A percentile compares a stretch with the other conserved stretches of the same genome.
phyloP scores from a whole-genome alignment of 2,888 invertebrate species.

The Spicauda simplicius region DNA sequence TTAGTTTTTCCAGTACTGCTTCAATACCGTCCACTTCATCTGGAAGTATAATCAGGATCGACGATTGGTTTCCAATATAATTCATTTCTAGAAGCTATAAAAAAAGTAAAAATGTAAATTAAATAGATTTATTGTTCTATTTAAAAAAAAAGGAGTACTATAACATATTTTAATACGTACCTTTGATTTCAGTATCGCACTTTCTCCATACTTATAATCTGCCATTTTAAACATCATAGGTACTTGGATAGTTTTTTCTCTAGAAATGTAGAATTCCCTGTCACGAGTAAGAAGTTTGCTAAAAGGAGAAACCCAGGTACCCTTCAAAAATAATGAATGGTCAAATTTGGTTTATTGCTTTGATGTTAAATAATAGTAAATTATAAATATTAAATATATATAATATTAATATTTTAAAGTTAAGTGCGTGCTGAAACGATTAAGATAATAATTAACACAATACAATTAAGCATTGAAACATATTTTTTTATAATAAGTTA shows the following conservation, averaged over 20 bases:
- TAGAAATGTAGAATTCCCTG: slow-evolving; percentile 86
- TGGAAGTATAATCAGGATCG: slow-evolving; percentile 90
- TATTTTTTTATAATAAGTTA: no score
- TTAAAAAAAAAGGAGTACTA: no score
- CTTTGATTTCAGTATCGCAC: slow-evolving; percentile 64
- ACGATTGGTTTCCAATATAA: slow-evolving; percentile 87
- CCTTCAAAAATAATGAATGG: slow-evolving; percentile 57
- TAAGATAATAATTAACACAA: no score
- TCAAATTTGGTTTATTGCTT: not conserved
- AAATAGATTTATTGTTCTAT: no score
- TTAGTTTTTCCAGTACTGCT: slow-evolving; percentile 85
- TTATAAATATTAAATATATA: no score
- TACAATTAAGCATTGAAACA: no score
- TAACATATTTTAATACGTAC: slow-evolving; percentile 45
- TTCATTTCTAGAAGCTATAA: slow-evolving; percentile 88
- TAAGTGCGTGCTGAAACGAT: no score
- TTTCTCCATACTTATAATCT: slow-evolving; percentile 69
- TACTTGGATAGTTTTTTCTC: slow-evolving; percentile 82
- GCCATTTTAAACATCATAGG: slow-evolving; percentile 87
- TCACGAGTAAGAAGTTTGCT: slow-evolving; percentile 77
- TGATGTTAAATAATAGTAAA: no score
- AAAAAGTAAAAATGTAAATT: not conserved
- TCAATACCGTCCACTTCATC: slow-evolving; percentile 87
- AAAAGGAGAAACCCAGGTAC: slow-evolving; percentile 89
- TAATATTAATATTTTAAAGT: no score